Conservation (phyloP, 1,140 invertebrate genomes). For the Probaryconus sp. region DNA sequence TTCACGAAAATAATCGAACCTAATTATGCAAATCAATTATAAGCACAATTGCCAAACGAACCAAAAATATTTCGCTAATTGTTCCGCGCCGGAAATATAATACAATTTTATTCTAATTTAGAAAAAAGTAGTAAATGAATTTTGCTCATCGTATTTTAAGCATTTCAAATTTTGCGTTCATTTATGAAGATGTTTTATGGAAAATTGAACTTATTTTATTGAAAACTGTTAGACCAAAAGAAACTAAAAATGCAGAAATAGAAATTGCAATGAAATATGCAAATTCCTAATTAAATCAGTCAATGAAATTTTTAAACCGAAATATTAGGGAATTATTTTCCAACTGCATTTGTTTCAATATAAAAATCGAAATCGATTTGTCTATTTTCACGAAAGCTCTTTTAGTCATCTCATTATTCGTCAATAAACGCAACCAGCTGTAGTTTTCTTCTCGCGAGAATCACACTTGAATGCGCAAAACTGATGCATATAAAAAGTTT, state of each 20-base stretch:
- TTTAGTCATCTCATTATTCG: conserved; percentile 14
- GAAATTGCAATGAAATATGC: no score
- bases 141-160: no score
- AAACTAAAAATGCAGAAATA: no score
- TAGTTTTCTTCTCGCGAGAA: conserved; percentile 15
- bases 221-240: no score
- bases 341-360: background rate
- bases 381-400: conserved; percentile 1
- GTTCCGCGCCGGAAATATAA: background rate
- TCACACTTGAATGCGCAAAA: conserved; percentile 24
- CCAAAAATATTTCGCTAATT: no score
- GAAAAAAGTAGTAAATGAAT: no score
- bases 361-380: conserved; percentile 15
- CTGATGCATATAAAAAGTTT: conserved; percentile 21
- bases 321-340: background rate
- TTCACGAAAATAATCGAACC: conserved; percentile 26
- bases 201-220: no score
- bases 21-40: conserved; percentile 24
- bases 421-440: background rate
- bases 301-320: no score
- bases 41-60: conserved; percentile 4
- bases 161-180: no score
- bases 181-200: no score
- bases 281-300: no score
- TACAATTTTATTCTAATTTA: conserved; percentile 5